Evolutionary conservation across 2,113 vertebrate species (phyloP), one percentile per base, ranked within the genome.

Genomic region (Pleuronectes platessa): DNA sequence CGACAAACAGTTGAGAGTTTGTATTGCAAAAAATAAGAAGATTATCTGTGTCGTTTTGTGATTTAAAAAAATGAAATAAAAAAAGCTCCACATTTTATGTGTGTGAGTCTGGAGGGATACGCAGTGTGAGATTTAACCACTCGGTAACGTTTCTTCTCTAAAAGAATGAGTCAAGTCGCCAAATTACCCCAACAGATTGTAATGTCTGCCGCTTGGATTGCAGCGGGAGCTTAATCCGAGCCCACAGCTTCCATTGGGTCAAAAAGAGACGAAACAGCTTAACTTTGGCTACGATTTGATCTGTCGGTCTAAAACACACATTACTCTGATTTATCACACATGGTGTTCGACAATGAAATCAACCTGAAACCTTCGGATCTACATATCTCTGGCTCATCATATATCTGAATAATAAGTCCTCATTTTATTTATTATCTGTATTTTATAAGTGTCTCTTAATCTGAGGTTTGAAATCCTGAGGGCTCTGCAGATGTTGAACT

Each of bases 121-220:
- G 21, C 15, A 37, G 31, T 63, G 61, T 45, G 53, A 67, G 27
- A 75, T 23, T 71, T 23, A 61, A 45, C 24, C 14, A 20, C 60
- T 79, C 21, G n/a, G 24, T 59, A 20, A 21, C 37, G 21, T 53
- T 68, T 78, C 18, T 35, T 54, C 70, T 42, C 42, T 4, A 63
- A 51, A 51, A 74, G 67, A 84, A 75, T 76, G 76, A 80, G 40
- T 68, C 82, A 54, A 82, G 85, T 61, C 54, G 85, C 61, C 15
- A 87, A 90, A 89, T 89, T 87, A 77, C 82, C 86, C 72, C 72
- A 80, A 61, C 81, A 86, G 88, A 91, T 86, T 91, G 87, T 85
- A 85, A 84, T 75, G 18, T 76, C 71, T 82, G 75, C 21, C 21
- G 78, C 68, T 63, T 84, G 63, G 79, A 84, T 89, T 88, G 76